Evolutionary conservation across 1,140 invertebrate species (phyloP), one percentile per base, ranked within the genome.

Genomic region (Drosophila bocki): DNA sequence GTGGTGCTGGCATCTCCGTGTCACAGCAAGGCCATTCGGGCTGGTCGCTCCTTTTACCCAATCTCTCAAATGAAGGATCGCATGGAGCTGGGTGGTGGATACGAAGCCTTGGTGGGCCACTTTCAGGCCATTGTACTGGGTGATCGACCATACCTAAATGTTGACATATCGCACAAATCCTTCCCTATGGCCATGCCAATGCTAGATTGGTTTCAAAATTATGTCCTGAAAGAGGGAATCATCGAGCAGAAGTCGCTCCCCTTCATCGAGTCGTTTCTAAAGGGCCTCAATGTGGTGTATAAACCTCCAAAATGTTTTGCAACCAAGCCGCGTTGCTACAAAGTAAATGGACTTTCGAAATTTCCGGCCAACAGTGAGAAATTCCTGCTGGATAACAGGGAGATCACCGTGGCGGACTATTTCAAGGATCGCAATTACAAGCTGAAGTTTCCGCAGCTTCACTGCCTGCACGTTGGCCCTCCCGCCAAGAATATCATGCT

Each of bases 51-150:
- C 3, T 94, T 92, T 42, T 94, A 93, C 26, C 83, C 88, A 5
- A 82, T 50, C 45, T 93, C 93, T 5, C 51, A 15, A 0, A n/a
- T 45, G 2, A 53, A n/a, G 3, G 0, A 62, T 0, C 39, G 59
- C 4, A 9, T 4, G 2, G 44, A 94, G 22, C 83, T 97, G 2
- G 93, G 94, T 2, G 94, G 93, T 48, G 96, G 96, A 0, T 93
- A 96, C 72, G 95, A 96, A 84, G 93, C 96, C 71, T 96, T 95
- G 94, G 93, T 95, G 42, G 96, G 96, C 1, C 93, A 96, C 47
- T 97, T 95, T 88, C 96, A 96, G 81, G 96, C 96, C 2, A 95
- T 95, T 0, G 94, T 97, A 63, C 93, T 96, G 45, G 96, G 96
- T 0, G 96, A 95, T 92, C 94, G 94, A 71, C 94, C 96, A 0